Evolutionary conservation across 2,113 vertebrate species (phyloP), one percentile per base, ranked within the genome.

Genomic region (Scophthalmus maximus): DNA sequence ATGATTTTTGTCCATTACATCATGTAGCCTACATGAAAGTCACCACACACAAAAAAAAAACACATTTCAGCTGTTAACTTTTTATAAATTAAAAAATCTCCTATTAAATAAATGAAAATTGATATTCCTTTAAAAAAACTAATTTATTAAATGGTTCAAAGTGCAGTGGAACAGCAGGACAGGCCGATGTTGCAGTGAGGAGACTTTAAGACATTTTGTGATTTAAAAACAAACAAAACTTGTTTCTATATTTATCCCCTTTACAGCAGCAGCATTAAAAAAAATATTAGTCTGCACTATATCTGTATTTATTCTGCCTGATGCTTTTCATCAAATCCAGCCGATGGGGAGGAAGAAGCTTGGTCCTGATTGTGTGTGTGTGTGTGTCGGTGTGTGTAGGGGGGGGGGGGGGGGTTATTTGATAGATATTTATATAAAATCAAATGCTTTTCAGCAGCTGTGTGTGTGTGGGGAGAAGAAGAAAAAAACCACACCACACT

Each of bases 161-260:
- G 6, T 46, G 42, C 42, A 46, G 18, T 7, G 42, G 40, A 15
- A 26, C 66, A 65, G 26, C 30, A 50, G 44, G 26, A 38, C 59
- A 76, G 81, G 71, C 52, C 78, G 32, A 29, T 23, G 47, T 25
- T n/a, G 27, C 70, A 62, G 26, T 18, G 65, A 14, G 8, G n/a
- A 66, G 20, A 53, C 15, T 38, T 78, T 32, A 2, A 66, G 18
- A 75, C 59, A 34, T 68, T 81, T 71, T 74, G 1, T 68, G 34
- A 34, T 46, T 46, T 18, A n/a, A n/a, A n/a, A n/a, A n/a, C n/a
- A n/a, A n/a, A n/a, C n/a, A n/a, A n/a, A n/a, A n/a, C 42, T 20
- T n/a, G 42, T 46, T 46, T n/a, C 42, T 46, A 46, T 8, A 46
- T 46, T 46, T 46, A 46, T 46, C 42, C 6, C n/a, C n/a, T n/a